Percentiles rank a stretch among this genome's conserved stretches.
These are phyloP conservation scores for Spisula subtruncata DNA, from an alignment of 2,888 invertebrate genomes.

Conservation along the genomic window DNA sequence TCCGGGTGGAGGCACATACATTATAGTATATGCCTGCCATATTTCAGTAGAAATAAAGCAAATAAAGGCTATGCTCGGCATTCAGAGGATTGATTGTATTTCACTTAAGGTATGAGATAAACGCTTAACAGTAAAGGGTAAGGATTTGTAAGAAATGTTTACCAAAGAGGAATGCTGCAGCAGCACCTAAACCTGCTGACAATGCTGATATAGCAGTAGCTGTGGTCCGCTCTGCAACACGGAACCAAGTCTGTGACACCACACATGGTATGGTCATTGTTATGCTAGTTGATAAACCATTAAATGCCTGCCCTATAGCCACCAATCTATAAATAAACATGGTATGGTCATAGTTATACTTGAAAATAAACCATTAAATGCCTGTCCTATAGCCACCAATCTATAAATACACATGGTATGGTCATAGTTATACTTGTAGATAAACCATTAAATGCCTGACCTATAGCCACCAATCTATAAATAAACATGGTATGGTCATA, in stretches of 20 bases:
- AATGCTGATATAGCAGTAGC: constrained; percentile 61
- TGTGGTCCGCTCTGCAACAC: constrained; percentile 57
- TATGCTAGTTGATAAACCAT: constrained; percentile 54
- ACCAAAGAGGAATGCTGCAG: constrained; percentile 57
- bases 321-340: constrained; percentile 56
- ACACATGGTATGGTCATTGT: constrained; percentile 57
- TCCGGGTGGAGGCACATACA: too few species aligned
- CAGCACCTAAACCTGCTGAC: constrained; percentile 54
- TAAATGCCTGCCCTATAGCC: constrained; percentile 56
- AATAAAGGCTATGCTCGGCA: too few species aligned
- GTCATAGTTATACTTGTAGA: constrained; percentile 52
- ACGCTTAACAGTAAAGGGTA: too few species aligned
- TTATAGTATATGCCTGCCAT: too few species aligned
- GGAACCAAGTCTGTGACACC: constrained; percentile 64
- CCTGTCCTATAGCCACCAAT: constrained; percentile 56
- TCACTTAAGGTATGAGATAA: too few species aligned
- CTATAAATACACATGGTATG: constrained; percentile 58
- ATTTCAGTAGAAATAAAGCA: too few species aligned
- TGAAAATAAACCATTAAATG: constrained; percentile 52
- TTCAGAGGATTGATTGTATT: too few species aligned
- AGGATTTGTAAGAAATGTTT: neutral
- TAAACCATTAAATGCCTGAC: constrained; percentile 58
- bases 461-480: constrained; percentile 56
- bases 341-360: constrained; percentile 53
- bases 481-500: constrained; percentile 36